Evolutionary conservation across 2,797 vertebrate species (phyloP), one percentile per base, ranked within the genome.

Genomic region (Bovichtus diacanthus): DNA sequence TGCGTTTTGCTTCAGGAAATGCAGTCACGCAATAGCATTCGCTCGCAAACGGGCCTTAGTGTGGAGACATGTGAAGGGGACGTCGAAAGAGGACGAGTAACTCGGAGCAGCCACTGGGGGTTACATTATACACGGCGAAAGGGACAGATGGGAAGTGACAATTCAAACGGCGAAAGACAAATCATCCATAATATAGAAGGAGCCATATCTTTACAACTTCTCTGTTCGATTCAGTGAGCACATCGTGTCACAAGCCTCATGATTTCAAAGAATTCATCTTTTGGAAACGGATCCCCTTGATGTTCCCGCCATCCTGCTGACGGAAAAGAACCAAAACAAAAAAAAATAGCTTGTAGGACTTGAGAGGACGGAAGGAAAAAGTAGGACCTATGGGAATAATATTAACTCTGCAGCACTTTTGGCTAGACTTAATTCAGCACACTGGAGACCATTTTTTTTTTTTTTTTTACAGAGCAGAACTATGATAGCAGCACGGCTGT

Each of bases 231-330:
- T 64, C 41, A 34, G 16, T 9, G 23, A 71, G 34, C 49, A 60
- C 9, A 51, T 67, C 51, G 21, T 61, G 76, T 78, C 70, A 79
- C 62, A 66, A 34, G 49, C 64, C 31, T 65, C 38, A 0, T 53
- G 49, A 54, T 82, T 73, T 73, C 18, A 51, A 53, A 56, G 59
- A 75, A 50, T 74, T 44, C 49, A 70, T 60, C 54, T 60, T 0
- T 69, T 50, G 74, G 68, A 78, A 79, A 38, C 23, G n/a, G 55
- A 76, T 73, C 71, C 51, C 47, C 76, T n/a, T 19, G 80, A 59
- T 18, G 65, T 41, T 83, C 16, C 49, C 1, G 7, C 55, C 66
- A 4, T 41, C 39, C 39, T 4, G 19, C 74, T 21, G 73, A 50
- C 39, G 27, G 61, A 75, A 74, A 29, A n/a, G n/a, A n/a, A n/a